phyloP scores from a whole-genome alignment of 2,113 vertebrate species.

The Collichthys lucidus region DNA sequence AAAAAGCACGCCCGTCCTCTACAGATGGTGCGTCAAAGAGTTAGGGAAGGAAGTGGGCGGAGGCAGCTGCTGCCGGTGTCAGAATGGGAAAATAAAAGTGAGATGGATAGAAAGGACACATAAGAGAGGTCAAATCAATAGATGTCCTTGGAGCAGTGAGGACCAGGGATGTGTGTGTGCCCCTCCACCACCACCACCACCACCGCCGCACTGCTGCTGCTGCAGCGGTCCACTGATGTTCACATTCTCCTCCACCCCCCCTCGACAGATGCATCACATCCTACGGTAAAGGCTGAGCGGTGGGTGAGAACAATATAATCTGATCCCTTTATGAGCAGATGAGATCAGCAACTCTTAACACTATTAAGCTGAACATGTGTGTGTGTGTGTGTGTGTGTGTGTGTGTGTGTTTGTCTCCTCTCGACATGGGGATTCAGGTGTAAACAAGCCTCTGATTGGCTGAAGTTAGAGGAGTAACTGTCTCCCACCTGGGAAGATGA shows the following conservation, averaged over 20 bases:
- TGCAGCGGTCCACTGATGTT: background rate
- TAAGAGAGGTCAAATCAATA: conserved; percentile 67
- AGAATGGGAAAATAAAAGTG: conserved; percentile 44
- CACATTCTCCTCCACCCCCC: conserved; percentile 10
- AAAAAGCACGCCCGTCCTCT: background rate
- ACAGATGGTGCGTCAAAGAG: conserved; percentile 46
- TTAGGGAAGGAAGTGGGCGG: conserved; percentile 46
- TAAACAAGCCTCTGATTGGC: conserved; percentile 60
- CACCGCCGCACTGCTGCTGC: no score
- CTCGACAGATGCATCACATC: background rate
- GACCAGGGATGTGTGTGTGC: background rate
- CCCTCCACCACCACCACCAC: background rate
- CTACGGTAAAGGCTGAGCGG: conserved; percentile 33
- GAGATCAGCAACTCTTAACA: conserved; percentile 31
- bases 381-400: background rate
- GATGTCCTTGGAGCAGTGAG: conserved; percentile 38
- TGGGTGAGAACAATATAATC: background rate
- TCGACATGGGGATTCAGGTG: conserved; percentile 1
- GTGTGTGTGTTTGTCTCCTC: rapidly evolving
- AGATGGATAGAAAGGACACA: conserved; percentile 30
- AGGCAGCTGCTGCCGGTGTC: conserved; percentile 32
- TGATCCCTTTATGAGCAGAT: conserved; percentile 28
- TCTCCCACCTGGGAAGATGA: conserved; percentile 55
- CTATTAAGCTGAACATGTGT: background rate
- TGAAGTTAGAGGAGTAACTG: conserved; percentile 15